Conservation (phyloP, 2,888 invertebrate genomes). For the Dynastes maya region DNA sequence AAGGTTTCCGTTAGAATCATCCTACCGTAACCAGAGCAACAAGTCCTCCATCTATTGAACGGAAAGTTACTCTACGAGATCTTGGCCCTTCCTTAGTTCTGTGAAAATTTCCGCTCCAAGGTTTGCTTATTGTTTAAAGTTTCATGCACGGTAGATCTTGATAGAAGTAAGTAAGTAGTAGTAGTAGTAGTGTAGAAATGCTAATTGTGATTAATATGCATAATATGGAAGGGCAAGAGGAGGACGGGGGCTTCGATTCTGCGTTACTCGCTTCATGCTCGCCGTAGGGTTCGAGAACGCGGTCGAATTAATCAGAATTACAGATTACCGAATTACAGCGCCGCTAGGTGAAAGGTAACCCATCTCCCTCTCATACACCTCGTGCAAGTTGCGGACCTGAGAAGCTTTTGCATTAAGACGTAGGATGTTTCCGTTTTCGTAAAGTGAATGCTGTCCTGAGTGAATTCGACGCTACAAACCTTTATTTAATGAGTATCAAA, state of each 20-base stretch:
- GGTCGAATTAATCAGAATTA: conserved; percentile 60
- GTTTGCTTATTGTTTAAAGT: conserved; percentile 42
- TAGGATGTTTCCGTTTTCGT: not conserved
- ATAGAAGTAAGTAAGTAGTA: conserved; percentile 51
- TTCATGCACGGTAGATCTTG: conserved; percentile 50
- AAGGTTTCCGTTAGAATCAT: not conserved
- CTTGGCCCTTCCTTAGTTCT: not conserved
- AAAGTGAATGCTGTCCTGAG: not conserved
- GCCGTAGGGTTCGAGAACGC: conserved; percentile 54
- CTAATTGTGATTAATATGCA: conserved; percentile 60
- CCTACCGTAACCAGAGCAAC: not conserved
- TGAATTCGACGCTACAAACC: conserved; percentile 1
- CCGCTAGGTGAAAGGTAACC: not conserved
- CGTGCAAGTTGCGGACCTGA: no score
- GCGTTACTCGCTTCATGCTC: not conserved
- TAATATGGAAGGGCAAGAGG: conserved; percentile 54
- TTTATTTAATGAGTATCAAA: conserved; percentile 19
- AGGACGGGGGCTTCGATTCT: no score
- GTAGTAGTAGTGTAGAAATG: conserved; percentile 35
- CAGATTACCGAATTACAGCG: conserved; percentile 54
- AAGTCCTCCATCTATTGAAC: not conserved
- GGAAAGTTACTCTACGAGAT: not conserved
- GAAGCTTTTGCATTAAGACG: not conserved
- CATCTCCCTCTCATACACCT: no score
- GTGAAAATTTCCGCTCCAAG: not conserved